Evolutionary conservation across 2,888 invertebrate species (phyloP).

Genomic region (Lasioglossum marginatum): DNA sequence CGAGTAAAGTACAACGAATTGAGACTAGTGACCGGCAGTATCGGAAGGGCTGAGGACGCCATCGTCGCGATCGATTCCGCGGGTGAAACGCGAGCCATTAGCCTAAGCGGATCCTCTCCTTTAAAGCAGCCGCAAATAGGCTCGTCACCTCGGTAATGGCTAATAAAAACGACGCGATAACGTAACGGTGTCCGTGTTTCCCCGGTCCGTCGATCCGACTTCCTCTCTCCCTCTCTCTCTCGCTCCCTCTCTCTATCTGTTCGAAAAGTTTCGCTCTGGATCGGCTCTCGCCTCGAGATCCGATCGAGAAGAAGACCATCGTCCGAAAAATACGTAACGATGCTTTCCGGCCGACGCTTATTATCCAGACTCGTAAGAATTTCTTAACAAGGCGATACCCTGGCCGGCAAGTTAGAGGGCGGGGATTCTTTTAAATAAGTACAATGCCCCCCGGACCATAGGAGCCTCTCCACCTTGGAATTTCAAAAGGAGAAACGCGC

Average conservation of each 20-base stretch:
- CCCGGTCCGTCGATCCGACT: neutral
- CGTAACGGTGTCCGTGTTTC: neutral
- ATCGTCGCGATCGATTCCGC: conserved; percentile 45
- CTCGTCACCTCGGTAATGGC: conserved; percentile 6
- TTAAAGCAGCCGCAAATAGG: conserved; percentile 32
- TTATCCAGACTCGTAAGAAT: conserved; percentile 43
- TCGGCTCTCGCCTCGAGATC: neutral
- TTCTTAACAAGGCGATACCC: conserved; percentile 55
- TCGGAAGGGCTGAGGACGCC: conserved; percentile 1
- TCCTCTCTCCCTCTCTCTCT: neutral
- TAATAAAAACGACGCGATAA: conserved; percentile 10
- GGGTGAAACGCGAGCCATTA: conserved; percentile 52
- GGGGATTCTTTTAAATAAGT: conserved; percentile 39
- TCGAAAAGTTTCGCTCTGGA: neutral
- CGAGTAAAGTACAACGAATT: neutral
- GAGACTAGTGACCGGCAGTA: neutral
- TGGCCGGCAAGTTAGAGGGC: conserved; percentile 15
- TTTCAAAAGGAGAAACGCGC: conserved; percentile 50
- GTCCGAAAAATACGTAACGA: neutral
- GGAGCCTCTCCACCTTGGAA: conserved; percentile 38
- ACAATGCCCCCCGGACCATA: conserved; percentile 54
- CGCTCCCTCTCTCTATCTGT: neutral
- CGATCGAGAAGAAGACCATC: neutral
- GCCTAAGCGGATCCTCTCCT: conserved; percentile 41
- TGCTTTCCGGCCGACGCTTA: conserved; percentile 21